Evolutionary conservation across 2,113 vertebrate genomes (phyloP).

Genomic region (Girardinichthys multiradiatus): DNA sequence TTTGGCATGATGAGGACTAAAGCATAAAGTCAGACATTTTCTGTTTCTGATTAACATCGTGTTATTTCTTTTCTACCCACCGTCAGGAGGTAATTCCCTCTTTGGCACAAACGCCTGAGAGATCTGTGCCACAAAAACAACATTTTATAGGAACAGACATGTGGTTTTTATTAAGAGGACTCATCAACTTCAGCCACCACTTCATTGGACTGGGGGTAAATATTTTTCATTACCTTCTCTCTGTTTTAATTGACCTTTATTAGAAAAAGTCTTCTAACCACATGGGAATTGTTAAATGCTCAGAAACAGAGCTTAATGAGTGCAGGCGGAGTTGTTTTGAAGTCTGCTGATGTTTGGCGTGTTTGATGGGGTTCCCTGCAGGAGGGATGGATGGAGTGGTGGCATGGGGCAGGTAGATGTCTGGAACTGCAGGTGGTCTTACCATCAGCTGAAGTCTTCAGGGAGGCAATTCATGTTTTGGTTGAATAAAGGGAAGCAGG

Average conservation of each 20-base stretch:
- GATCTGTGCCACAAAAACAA: conserved; percentile 66
- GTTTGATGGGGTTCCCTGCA: conserved; percentile 32
- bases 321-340: conserved; percentile 54
- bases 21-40: conserved; percentile 29
- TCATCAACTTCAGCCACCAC: conserved; percentile 65
- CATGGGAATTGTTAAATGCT: conserved; percentile 70
- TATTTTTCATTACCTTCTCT: conserved; percentile 74
- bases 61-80: conserved; percentile 18
- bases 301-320: conserved; percentile 65
- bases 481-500: background rate
- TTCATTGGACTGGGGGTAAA: conserved; percentile 72
- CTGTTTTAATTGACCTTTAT: conserved; percentile 73
- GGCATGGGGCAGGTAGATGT: conserved; percentile 46
- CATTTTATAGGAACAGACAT: conserved; percentile 64
- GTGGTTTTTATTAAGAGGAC: conserved; percentile 74
- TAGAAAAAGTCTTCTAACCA: conserved; percentile 67
- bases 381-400: background rate
- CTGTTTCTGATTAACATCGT: conserved; percentile 43
- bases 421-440: conserved; percentile 53
- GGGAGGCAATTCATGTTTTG: background rate
- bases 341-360: conserved; percentile 22
- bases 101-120: conserved; percentile 43
- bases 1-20: conserved; percentile 24
- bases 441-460: conserved; percentile 33
- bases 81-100: conserved; percentile 53